Percentiles rank a stretch among this genome's conserved stretches.
These are phyloP conservation scores for Luscinia megarhynchos DNA, from an alignment of 2,797 vertebrate species.

Conservation along the genomic window DNA sequence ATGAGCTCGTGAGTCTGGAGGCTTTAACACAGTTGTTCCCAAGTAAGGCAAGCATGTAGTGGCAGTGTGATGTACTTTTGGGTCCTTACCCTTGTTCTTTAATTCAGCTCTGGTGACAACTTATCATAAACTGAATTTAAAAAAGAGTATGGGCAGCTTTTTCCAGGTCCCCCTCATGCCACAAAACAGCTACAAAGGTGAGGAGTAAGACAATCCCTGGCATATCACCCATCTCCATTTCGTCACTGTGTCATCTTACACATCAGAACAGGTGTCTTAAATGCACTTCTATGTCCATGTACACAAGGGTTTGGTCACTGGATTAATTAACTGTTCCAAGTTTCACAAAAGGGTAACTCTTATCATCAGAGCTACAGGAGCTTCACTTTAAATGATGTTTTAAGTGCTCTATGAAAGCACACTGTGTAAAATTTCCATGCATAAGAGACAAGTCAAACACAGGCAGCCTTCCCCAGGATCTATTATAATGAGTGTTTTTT, in stretches of 20 bases:
- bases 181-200: background rate
- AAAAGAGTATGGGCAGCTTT: background rate
- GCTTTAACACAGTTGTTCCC: background rate
- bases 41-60: background rate
- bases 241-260: background rate
- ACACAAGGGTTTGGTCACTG: background rate
- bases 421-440: accelerated
- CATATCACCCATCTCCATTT: background rate
- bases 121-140: background rate
- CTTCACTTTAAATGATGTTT: background rate
- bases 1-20: background rate
- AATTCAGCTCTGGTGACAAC: background rate
- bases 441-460: background rate
- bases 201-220: background rate
- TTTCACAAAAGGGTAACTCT: background rate
- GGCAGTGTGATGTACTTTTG: background rate
- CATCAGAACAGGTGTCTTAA: background rate
- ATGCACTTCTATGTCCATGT: background rate
- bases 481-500: background rate
- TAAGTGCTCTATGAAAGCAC: background rate
- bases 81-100: background rate
- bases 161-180: background rate
- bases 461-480: background rate
- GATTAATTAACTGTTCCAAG: background rate
- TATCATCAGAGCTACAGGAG: background rate